Conservation (phyloP, 2,888 invertebrate genomes). For the Hydriomena furcata region DNA sequence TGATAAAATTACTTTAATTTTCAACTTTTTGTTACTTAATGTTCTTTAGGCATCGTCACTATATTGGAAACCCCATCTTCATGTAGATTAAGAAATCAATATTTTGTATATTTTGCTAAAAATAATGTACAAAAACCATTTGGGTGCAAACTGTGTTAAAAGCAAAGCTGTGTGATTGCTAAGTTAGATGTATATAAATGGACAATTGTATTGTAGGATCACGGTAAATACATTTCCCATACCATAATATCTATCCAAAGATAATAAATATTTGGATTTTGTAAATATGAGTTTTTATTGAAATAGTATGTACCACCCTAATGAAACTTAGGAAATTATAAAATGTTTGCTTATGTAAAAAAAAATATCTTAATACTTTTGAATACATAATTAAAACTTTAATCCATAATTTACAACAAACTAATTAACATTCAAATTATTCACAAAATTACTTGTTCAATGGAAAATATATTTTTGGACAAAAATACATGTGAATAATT, state of each 20-base stretch:
- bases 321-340: too few species aligned
- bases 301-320: too few species aligned
- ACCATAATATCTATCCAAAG: constrained; percentile 52
- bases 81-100: constrained; percentile 18
- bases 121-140: constrained; percentile 34
- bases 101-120: constrained; percentile 39
- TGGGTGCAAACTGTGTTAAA: constrained; percentile 40
- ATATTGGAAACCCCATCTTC: constrained; percentile 12
- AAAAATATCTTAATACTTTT: too few species aligned
- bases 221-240: constrained; percentile 48
- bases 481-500: too few species aligned
- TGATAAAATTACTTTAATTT: too few species aligned
- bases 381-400: too few species aligned
- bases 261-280: constrained; percentile 59
- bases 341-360: too few species aligned
- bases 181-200: constrained; percentile 46
- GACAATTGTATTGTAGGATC: constrained; percentile 45
- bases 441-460: too few species aligned
- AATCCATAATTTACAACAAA: too few species aligned
- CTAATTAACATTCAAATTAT: too few species aligned
- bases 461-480: too few species aligned
- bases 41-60: too few species aligned
- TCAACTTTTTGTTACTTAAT: not conserved
- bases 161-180: constrained; percentile 47
- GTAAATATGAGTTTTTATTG: constrained; percentile 34